phyloP scores from a whole-genome alignment of 2,113 vertebrate species.

The Scophthalmus maximus region DNA sequence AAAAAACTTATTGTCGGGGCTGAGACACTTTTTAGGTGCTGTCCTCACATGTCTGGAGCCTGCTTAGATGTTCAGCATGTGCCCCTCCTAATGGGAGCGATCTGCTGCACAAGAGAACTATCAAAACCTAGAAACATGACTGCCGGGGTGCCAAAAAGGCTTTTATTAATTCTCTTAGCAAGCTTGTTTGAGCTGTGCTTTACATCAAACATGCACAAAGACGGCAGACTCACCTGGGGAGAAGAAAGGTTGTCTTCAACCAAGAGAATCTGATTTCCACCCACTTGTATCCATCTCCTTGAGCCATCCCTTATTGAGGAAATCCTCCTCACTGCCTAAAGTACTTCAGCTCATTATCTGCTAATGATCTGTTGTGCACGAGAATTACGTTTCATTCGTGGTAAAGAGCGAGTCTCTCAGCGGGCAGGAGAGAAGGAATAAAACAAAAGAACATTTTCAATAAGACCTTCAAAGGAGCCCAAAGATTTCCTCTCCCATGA shows the following conservation, averaged over 20 bases:
- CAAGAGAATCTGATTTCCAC: conserved; percentile 62
- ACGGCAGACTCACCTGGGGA: conserved; percentile 75
- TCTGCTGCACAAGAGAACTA: conserved; percentile 51
- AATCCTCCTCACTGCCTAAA: conserved; percentile 64
- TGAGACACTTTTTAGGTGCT: conserved; percentile 51
- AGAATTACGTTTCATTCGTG: conserved; percentile 33
- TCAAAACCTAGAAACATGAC: conserved; percentile 46
- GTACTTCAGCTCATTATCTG: conserved; percentile 69
- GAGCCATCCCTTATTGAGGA: conserved; percentile 67
- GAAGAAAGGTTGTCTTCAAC: conserved; percentile 68
- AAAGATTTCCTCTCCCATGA: conserved; percentile 19
- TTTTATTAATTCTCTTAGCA: conserved; percentile 67
- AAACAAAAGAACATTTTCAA: conserved; percentile 48
- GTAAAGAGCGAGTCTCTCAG: conserved; percentile 19
- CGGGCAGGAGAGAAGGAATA: conserved; percentile 20
- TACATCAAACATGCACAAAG: conserved; percentile 66
- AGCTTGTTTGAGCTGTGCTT: conserved; percentile 59
- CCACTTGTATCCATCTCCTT: conserved; percentile 56
- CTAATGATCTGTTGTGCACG: conserved; percentile 61
- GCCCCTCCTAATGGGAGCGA: conserved; percentile 48
- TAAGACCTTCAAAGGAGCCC: conserved; percentile 36
- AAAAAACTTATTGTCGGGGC: conserved; percentile 48
- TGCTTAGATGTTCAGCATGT: conserved; percentile 67
- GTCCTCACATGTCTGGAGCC: conserved; percentile 48
- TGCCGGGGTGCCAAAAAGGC: conserved; percentile 44